Evolutionary conservation across 2,888 invertebrate genomes (phyloP).

Genomic region (Pteria penguin): DNA sequence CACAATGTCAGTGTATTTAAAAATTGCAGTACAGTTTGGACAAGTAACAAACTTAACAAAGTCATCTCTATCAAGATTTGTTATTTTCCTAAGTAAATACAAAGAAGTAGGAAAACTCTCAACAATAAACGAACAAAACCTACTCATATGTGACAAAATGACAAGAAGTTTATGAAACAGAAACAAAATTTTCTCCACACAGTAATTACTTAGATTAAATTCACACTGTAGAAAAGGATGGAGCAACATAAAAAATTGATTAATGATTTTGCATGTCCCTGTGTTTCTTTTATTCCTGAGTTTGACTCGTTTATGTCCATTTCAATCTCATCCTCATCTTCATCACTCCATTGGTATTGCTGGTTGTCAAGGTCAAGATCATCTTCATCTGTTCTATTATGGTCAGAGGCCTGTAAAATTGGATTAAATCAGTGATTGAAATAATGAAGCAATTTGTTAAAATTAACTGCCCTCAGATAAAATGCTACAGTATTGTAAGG

Average conservation of each 20-base stretch:
- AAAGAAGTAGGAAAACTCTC: neutral
- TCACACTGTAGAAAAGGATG: neutral
- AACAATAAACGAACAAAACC: neutral
- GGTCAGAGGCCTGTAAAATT: too few relatives aligned
- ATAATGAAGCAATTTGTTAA: too few relatives aligned
- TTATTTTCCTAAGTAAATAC: neutral
- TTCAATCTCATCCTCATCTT: too few relatives aligned
- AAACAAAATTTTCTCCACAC: neutral
- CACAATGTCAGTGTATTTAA: constrained; percentile 6
- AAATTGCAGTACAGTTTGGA: constrained; percentile 17
- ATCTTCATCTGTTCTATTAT: too few relatives aligned
- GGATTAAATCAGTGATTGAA: too few relatives aligned
- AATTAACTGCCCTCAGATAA: too few relatives aligned
- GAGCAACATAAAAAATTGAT: neutral
- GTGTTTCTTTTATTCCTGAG: too few relatives aligned
- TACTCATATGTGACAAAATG: neutral
- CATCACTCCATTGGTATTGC: too few relatives aligned
- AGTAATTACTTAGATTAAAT: constrained; percentile 4
- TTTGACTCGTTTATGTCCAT: too few relatives aligned
- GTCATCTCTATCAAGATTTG: constrained; percentile 14
- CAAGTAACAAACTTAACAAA: constrained; percentile 14
- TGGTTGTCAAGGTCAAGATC: too few relatives aligned
- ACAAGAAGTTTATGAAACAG: neutral
- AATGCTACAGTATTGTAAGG: too few relatives aligned
- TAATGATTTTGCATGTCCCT: neutral